Conservation (phyloP, 2,888 invertebrate genomes). For the Allophyes oxyacanthae region DNA sequence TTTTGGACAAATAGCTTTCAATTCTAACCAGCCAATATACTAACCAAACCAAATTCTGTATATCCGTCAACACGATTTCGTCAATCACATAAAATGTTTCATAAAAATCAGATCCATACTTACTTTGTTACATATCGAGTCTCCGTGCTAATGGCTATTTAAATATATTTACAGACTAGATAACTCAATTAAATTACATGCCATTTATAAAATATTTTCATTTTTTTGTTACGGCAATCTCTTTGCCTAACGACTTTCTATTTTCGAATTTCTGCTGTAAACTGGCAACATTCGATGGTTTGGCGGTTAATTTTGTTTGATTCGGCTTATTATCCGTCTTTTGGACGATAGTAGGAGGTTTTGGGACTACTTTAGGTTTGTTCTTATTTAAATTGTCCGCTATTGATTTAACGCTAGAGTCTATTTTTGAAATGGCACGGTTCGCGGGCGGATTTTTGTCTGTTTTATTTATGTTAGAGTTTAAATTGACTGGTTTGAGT, state of each 20-base stretch:
- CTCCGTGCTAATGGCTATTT: conserved; percentile 52
- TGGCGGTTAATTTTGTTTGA: conserved; percentile 86
- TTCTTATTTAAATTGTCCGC: conserved; percentile 86
- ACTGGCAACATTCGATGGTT: conserved; percentile 92
- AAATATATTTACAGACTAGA: conserved; percentile 62
- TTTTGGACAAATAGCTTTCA: conserved; percentile 41
- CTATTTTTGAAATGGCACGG: conserved; percentile 78
- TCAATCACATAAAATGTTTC: conserved; percentile 28
- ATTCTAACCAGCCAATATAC: conserved; percentile 38
- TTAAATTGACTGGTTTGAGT: conserved; percentile 72
- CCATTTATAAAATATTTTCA: conserved; percentile 26
- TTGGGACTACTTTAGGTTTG: conserved; percentile 84
- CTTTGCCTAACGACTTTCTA: conserved; percentile 84
- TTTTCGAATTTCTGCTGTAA: conserved; percentile 94
- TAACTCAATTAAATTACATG: conserved; percentile 56
- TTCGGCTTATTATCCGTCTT: conserved; percentile 76
- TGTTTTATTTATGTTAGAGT: conserved; percentile 69
- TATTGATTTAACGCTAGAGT: conserved; percentile 80
- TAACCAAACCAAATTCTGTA: conserved; percentile 34
- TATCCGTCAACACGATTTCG: conserved; percentile 20
- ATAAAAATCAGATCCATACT: conserved; percentile 56
- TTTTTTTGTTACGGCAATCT: conserved; percentile 72
- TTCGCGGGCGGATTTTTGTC: conserved; percentile 75
- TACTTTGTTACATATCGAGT: conserved; percentile 50
- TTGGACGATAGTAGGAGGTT: conserved; percentile 74